A percentile compares a stretch with the other conserved stretches of the same genome.
Evolutionary conservation across 2,797 vertebrate genomes (phyloP).

Genomic region (Phoxinus dragarum): DNA sequence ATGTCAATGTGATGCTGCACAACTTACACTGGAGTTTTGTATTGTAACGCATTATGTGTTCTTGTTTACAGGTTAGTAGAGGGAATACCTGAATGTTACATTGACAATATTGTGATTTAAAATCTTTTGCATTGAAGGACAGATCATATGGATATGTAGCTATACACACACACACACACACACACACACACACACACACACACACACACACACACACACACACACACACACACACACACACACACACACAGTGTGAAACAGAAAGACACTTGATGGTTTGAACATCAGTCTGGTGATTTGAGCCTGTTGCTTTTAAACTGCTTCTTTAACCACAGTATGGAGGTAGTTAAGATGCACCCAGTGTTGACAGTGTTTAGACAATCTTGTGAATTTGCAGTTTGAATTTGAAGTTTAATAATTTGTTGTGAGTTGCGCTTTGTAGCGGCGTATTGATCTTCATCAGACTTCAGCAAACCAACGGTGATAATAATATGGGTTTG

Average conservation of each 20-base stretch:
- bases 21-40: not conserved
- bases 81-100: not conserved
- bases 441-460: not conserved
- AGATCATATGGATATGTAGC: not conserved
- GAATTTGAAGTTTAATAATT: not conserved
- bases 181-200: too few species aligned
- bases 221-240: too few species aligned
- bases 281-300: not conserved
- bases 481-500: not conserved
- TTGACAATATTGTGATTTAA: not conserved
- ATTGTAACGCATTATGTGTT: not conserved
- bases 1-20: not conserved
- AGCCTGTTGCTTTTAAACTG: not conserved
- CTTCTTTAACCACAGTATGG: slow-evolving; percentile 2
- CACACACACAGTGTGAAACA: not conserved
- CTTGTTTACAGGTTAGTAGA: not conserved
- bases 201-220: too few species aligned
- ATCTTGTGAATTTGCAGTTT: not conserved
- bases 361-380: not conserved
- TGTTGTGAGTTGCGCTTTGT: not conserved
- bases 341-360: not conserved
- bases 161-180: too few species aligned
- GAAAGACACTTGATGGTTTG: not conserved
- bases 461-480: not conserved
- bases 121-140: not conserved